Percentiles rank a stretch among this genome's conserved stretches.
Evolutionary conservation across 92 coral and sea anemone species (phyloP).

Genomic region (Galaxea fascicularis): DNA sequence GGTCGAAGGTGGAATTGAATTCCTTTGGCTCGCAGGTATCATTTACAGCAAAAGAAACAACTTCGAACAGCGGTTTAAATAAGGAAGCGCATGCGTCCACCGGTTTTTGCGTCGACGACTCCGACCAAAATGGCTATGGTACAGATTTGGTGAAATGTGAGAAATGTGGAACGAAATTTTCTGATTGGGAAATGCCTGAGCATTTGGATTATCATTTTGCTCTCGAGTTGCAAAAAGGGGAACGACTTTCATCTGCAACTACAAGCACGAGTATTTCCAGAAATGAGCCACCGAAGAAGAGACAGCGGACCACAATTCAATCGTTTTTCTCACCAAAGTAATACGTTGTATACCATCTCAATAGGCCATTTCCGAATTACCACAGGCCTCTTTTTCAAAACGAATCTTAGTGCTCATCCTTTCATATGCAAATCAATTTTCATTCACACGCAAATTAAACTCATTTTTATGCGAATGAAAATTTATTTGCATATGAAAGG

Average conservation of each 20-base stretch:
- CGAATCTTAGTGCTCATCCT: too few species aligned
- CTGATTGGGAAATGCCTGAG: slow-evolving; percentile 74
- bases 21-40: slow-evolving; percentile 2
- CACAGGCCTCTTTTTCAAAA: too few species aligned
- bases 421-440: too few species aligned
- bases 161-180: slow-evolving; percentile 68
- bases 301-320: slow-evolving; percentile 61
- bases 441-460: too few species aligned
- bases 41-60: not conserved
- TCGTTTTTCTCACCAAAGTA: slow-evolving; percentile 54
- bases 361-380: too few species aligned
- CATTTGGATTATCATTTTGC: slow-evolving; percentile 93
- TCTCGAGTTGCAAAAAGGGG: slow-evolving; percentile 69
- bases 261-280: not conserved
- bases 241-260: slow-evolving; percentile 13
- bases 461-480: too few species aligned
- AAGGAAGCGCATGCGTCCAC: not conserved
- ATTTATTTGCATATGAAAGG: too few species aligned
- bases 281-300: slow-evolving; percentile 75
- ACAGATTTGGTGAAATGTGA: slow-evolving; percentile 64
- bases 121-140: not conserved
- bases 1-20: not conserved
- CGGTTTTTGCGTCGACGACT: not conserved
- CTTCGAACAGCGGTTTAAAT: not conserved
- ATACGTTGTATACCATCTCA: not conserved